Evolutionary conservation across 1,140 invertebrate species (phyloP).

Genomic region (Muscidifurax raptorellus): DNA sequence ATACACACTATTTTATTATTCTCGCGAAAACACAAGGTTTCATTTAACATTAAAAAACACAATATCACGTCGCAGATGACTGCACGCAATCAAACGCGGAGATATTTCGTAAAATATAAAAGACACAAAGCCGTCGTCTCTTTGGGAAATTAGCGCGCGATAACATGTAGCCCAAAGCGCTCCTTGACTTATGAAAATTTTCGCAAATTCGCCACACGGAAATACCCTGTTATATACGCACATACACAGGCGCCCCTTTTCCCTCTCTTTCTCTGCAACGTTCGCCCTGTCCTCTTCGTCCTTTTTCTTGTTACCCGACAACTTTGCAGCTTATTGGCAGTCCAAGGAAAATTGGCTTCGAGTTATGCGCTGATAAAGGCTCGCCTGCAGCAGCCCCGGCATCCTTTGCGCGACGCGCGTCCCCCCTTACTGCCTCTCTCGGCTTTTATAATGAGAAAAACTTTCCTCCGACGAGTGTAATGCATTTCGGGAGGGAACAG

Average conservation of each 20-base stretch:
- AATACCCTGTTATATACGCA: background rate
- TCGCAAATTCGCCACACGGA: background rate
- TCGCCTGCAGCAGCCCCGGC: background rate
- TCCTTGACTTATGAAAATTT: background rate
- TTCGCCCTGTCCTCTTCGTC: background rate
- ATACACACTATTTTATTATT: too few relatives aligned
- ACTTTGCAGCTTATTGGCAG: constrained; percentile 45
- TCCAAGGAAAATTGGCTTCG: constrained; percentile 45
- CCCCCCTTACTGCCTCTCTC: background rate
- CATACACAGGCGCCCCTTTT: background rate
- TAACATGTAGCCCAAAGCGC: too few relatives aligned
- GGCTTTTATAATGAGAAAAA: constrained; percentile 48
- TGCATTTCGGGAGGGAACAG: constrained; percentile 7
- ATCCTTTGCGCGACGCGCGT: background rate
- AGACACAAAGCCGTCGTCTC: too few relatives aligned
- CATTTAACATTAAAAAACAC: too few relatives aligned
- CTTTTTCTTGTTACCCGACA: constrained; percentile 24
- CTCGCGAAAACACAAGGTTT: too few relatives aligned
- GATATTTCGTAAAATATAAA: too few relatives aligned
- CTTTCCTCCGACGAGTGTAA: constrained; percentile 27
- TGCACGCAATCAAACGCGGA: too few relatives aligned
- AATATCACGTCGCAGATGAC: too few relatives aligned
- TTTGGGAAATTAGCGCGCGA: background rate
- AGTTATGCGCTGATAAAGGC: constrained; percentile 43
- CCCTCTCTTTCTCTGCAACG: background rate